Percentiles rank a stretch among this genome's conserved stretches.
Evolutionary conservation across 2,113 vertebrate species (phyloP).

Genomic region (Jacana jacana): DNA sequence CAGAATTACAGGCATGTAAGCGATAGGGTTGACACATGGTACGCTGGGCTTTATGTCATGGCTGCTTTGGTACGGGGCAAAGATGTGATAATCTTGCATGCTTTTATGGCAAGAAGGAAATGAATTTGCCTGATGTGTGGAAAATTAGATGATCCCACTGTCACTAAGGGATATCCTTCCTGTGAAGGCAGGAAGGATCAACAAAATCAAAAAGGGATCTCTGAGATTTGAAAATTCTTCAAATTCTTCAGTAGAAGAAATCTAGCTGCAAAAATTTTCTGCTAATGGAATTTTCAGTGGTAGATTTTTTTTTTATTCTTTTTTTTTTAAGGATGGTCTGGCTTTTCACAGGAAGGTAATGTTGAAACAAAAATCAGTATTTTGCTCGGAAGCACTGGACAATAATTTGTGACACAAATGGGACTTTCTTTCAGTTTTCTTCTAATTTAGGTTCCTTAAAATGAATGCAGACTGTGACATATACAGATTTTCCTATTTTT

Average conservation of each 20-base stretch:
- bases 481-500: neutral
- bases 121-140: neutral
- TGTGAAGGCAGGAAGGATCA: neutral
- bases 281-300: neutral
- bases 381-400: neutral
- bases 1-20: neutral
- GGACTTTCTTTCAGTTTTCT: neutral
- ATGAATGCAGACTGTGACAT: neutral
- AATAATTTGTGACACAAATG: neutral
- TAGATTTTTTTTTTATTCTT: neutral
- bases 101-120: neutral
- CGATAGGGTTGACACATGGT: neutral
- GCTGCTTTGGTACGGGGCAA: neutral
- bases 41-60: neutral
- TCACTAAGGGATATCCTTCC: neutral
- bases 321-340: neutral
- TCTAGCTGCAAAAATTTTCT: neutral
- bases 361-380: neutral
- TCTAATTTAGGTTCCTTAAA: neutral
- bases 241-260: neutral
- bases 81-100: neutral
- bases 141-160: neutral
- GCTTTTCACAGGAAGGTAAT: neutral
- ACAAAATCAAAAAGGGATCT: neutral
- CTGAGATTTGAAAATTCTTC: neutral